Conservation (phyloP, 2,113 vertebrate species). For the Trematomus loennbergii region DNA sequence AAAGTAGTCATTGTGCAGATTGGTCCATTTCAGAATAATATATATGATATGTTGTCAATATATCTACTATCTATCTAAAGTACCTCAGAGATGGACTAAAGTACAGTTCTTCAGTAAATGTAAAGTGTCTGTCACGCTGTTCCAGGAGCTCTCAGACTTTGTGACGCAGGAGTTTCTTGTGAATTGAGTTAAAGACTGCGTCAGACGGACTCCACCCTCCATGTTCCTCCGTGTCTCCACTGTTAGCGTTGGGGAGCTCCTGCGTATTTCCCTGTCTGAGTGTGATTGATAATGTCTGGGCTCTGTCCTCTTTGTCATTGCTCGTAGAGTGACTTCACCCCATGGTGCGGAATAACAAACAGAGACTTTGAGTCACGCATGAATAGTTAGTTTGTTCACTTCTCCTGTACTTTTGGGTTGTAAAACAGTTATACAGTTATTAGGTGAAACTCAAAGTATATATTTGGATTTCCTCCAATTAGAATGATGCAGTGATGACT, state of each 20-base stretch:
- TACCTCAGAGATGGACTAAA: not conserved
- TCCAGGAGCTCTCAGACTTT: conserved; percentile 43
- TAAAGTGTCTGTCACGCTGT: conserved; percentile 10
- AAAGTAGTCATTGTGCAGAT: too few species aligned
- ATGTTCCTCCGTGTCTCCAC: not conserved
- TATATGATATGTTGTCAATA: too few species aligned
- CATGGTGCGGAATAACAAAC: not conserved
- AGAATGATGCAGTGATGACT: too few species aligned
- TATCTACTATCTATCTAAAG: too few species aligned
- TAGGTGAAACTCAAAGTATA: too few species aligned
- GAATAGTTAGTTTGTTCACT: not conserved
- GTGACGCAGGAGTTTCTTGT: conserved; percentile 48
- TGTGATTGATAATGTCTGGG: conserved; percentile 74
- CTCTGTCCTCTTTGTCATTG: conserved; percentile 65
- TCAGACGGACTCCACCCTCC: conserved; percentile 34
- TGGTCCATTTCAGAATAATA: too few species aligned
- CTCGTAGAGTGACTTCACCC: conserved; percentile 53
- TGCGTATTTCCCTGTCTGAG: conserved; percentile 54
- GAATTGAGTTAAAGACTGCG: conserved; percentile 40
- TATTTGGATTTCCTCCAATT: too few species aligned
- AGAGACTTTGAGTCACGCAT: not conserved
- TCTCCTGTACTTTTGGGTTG: not conserved
- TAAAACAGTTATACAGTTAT: too few species aligned
- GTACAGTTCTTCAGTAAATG: not conserved
- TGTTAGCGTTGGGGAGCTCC: conserved; percentile 46